phyloP scores from a whole-genome alignment of 1,140 invertebrate genomes.

The Diprion similis region DNA sequence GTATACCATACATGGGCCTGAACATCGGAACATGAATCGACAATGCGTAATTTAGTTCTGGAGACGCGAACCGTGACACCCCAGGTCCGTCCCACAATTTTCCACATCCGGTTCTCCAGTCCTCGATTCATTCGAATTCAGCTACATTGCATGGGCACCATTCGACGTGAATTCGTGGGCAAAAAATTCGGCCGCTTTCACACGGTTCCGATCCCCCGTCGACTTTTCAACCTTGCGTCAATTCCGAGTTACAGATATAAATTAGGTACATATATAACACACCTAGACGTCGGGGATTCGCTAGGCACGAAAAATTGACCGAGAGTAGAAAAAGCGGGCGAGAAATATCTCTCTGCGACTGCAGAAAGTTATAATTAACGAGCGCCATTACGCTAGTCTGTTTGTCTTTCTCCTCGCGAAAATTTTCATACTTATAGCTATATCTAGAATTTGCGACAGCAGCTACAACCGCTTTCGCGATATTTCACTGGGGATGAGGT shows the following conservation, averaged over 20 bases:
- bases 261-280: too few species aligned
- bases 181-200: neutral
- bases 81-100: constrained; percentile 38
- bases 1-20: neutral
- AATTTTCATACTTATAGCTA: too few species aligned
- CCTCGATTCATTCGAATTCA: neutral
- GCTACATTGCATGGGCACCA: neutral
- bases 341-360: too few species aligned
- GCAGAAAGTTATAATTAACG: too few species aligned
- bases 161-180: neutral
- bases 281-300: constrained; percentile 11
- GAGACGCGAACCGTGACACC: constrained; percentile 41
- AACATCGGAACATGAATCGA: constrained; percentile 10
- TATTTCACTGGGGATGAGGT: too few species aligned
- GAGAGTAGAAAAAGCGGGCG: too few species aligned
- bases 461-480: too few species aligned
- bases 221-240: too few species aligned
- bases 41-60: constrained; percentile 36
- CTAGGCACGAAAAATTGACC: neutral
- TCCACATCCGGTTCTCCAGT: constrained; percentile 32
- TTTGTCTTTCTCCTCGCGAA: too few species aligned
- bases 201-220: neutral
- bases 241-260: too few species aligned
- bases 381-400: too few species aligned
- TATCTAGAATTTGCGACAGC: too few species aligned